Base-by-base conservation (phyloP, 2,113 vertebrate species). In the Siphamia tubifer region DNA sequence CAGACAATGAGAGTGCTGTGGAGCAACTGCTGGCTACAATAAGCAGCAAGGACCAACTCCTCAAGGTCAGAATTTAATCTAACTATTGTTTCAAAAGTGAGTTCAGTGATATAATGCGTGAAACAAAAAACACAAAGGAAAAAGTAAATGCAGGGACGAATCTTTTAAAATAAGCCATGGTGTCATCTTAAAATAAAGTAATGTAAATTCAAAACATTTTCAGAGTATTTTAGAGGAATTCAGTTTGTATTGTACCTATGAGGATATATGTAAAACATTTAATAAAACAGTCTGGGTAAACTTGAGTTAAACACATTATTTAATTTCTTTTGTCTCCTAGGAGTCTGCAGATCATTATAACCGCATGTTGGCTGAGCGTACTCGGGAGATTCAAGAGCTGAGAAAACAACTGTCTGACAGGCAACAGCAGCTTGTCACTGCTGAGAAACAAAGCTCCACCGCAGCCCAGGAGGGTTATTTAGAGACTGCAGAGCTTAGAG, bases 41-140 rank as follows among this genome's bases (percentile, higher is more conserved):
- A 56, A 84, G 68, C 71, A 92, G 90, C 88, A 94, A 94, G 39
- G 93, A 94, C 49, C 89, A 92, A 57, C 90, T 94, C 5, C 77
- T 93, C 9, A 93, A 91, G 88, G 93, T 93, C 45, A 42, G 15
- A 5, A 24, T 51, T 55, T 21, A 8, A 42, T 56, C 8, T 42
- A n/a, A 2, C 12, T 48, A 53, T 34, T 9, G 8, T 60, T 12
- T 38, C 20, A 2, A 15, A 53, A 55, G 28, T 15, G 10, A 30
- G 28, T 45, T n/a, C 1, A 34, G 0, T 5, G 11, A 1, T 47
- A 15, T 63, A 3, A 31, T n/a, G n/a, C n/a, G n/a, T n/a, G n/a
- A n/a, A n/a, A n/a, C n/a, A n/a, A n/a, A n/a, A n/a, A n/a, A n/a
- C n/a, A n/a, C n/a, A n/a, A n/a, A n/a, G n/a, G n/a, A n/a, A n/a